Conservation (phyloP, 2,797 vertebrate genomes). For the Parauchenoglanis ngamensis region DNA sequence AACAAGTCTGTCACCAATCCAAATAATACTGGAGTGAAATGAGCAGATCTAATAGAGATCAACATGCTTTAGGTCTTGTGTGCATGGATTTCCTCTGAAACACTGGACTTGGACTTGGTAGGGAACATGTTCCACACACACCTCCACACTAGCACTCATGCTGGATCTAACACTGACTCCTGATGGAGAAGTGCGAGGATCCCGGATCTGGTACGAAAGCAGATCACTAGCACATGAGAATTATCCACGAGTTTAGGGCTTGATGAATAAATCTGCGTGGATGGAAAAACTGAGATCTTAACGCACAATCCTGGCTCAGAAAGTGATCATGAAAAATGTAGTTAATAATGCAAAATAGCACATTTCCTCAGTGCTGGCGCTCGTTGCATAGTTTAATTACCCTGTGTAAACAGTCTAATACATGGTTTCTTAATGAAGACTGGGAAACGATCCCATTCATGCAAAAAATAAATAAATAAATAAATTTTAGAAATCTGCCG, state of each 20-base stretch:
- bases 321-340: not conserved
- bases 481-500: not conserved
- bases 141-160: not conserved
- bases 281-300: not conserved
- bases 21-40: not conserved
- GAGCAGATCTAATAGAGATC: not conserved
- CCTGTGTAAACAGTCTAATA: not conserved
- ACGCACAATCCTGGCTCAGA: not conserved
- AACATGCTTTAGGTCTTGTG: not conserved
- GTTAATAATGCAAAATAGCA: not conserved
- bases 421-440: not conserved
- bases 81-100: not conserved
- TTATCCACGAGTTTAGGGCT: not conserved
- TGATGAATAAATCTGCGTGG: not conserved
- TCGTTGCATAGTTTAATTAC: not conserved
- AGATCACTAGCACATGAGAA: not conserved
- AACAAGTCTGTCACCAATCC: not conserved
- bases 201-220: not conserved
- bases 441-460: not conserved
- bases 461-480: not conserved
- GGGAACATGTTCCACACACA: not conserved
- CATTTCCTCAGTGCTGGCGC: not conserved
- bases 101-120: not conserved
- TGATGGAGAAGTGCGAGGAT: not conserved
- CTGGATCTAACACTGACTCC: not conserved